Base-by-base conservation (phyloP, 2,888 invertebrate species). In the Drosophila austrosaltans region DNA sequence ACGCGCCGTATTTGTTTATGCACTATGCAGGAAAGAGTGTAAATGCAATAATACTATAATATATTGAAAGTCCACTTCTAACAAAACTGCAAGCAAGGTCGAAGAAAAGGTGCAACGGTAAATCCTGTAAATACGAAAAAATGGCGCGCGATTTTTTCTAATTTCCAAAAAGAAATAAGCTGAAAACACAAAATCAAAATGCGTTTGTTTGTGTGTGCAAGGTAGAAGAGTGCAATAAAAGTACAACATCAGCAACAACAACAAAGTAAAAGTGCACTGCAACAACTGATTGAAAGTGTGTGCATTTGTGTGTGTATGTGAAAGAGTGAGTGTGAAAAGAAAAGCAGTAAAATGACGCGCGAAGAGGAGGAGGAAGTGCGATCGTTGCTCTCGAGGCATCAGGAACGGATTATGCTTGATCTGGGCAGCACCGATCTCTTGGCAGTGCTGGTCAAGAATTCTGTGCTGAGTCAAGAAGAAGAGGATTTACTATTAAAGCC, bases 401-500 rank as follows among this genome's bases (percentile, higher is more conserved):
- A 94, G 92, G 93, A 93, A 59, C 94, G 94, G 71, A 93, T 95
- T 83, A 93, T 94, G 85, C 93, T 94, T 71, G 95, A 95, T 93
- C 91, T 95, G 79, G 93, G 93, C 87, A 94, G 94, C 78, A 95
- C 95, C 74, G 94, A 95, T 91, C 92, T 95, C 62, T 89, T 95
- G 78, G 94, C 94, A 74, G 94, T 94, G 76, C 93, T 95, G 69
- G 94, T 95, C 65, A 95, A 95, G 90, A 95, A 95, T 87, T 94
- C 95, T 60, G 93, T 95, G 76, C 93, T 95, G 72, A 94, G 93
- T 85, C 92, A 94, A 76, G 93, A 94, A 81, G 95, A 95, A 82
- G 93, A 94, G 78, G 94, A 95, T 91, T 92, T 92, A 20, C 69
- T 92, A 16, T 69, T 91, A 2, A 92, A 91, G 64, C 81, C 90